Evolutionary conservation across 2,113 vertebrate species (phyloP).

Genomic region (Strix uralensis): DNA sequence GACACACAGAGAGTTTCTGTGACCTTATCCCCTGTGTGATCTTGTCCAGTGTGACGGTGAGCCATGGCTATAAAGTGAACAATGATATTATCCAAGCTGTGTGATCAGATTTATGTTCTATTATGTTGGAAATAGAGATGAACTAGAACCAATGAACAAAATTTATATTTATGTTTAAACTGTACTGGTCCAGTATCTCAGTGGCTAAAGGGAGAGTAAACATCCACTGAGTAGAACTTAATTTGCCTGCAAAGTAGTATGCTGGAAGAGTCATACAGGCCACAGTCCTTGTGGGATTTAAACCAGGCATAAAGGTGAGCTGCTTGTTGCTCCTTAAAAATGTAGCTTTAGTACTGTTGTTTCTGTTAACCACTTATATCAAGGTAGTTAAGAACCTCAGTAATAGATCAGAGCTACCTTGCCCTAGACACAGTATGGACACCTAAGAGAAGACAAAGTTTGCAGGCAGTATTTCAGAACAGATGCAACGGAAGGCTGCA

Average conservation of each 20-base stretch:
- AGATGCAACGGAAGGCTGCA: neutral
- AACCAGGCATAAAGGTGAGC: neutral
- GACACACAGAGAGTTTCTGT: constrained; percentile 28
- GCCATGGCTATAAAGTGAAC: constrained; percentile 42
- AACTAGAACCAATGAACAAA: constrained; percentile 6
- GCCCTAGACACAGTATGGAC: neutral
- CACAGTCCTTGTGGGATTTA: neutral
- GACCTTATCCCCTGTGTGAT: constrained; percentile 67
- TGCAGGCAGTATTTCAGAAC: neutral
- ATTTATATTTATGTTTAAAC: neutral
- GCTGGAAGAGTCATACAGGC: neutral
- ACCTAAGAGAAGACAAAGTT: neutral
- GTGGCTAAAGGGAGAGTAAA: neutral
- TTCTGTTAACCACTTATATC: neutral
- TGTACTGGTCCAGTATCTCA: neutral
- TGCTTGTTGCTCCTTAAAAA: neutral
- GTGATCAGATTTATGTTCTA: constrained; percentile 45
- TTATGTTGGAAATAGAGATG: constrained; percentile 13
- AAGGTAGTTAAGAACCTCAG: neutral
- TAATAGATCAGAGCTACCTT: neutral
- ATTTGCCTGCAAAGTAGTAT: neutral
- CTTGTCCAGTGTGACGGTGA: constrained; percentile 63
- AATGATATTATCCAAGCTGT: constrained; percentile 32
- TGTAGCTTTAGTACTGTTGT: neutral
- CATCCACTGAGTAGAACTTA: neutral